These are phyloP conservation scores for Gerris lacustris DNA, from an alignment of 2,888 invertebrate species.

Conservation along the genomic window DNA sequence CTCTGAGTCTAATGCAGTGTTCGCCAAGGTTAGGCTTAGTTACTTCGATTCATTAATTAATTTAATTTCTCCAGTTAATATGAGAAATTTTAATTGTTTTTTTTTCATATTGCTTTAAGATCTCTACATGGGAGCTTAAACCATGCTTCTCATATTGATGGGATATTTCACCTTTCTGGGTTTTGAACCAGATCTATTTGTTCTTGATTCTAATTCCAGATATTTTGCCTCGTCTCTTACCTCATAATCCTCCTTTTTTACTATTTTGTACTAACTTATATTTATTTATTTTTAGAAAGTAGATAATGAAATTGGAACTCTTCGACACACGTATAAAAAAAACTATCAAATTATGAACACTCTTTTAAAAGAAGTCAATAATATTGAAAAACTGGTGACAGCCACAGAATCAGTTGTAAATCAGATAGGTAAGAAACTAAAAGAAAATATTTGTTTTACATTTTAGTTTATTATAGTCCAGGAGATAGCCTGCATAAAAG, in stretches of 20 bases:
- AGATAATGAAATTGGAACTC: background rate
- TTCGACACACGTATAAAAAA: background rate
- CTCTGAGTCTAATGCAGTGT: background rate
- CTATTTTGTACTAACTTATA: no score
- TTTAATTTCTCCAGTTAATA: no score
- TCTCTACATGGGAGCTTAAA: no score
- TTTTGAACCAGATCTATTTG: no score
- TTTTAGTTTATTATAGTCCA: background rate
- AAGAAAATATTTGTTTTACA: background rate
- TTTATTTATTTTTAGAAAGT: background rate
- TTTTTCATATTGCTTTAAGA: no score
- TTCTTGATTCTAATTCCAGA: no score
- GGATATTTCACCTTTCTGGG: no score
- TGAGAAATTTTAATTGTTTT: no score
- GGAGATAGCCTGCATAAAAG: background rate
- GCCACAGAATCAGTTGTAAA: background rate
- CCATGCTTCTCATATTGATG: no score
- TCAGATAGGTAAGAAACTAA: background rate
- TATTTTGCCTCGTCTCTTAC: no score
- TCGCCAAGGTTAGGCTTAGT: background rate
- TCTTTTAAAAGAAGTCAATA: background rate
- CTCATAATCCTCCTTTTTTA: no score
- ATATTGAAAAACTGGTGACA: background rate
- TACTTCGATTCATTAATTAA: no score
- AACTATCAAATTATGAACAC: background rate